Base-by-base conservation (phyloP, 2,888 invertebrate genomes). In the Siphlonurus alternatus region DNA sequence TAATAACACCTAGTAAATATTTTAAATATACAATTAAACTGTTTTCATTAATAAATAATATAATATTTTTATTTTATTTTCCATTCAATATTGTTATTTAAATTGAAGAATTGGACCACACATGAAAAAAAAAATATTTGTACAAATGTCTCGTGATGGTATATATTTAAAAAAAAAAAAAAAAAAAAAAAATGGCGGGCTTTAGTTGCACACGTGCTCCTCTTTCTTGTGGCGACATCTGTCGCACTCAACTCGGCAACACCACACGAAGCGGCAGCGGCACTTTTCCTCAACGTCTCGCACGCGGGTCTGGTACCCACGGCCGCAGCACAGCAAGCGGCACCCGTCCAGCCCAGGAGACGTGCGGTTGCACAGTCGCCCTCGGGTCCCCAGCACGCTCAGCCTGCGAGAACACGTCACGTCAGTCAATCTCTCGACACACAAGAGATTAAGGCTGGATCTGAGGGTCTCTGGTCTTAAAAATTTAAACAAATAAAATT, bases 241-340 rank as follows among this genome's bases (percentile, higher is more conserved):
- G 72, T 91, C 87, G 77, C 93, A 93, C 71, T 87, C 85, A 1
- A 93, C 93, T 68, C 85, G 82, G 76, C 93, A 93, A 77, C 93
- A 93, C 93, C 93, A 93, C 66, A 90, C 88, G 74, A 93, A 93
- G 69, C 86, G 84, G 75, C 93, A 93, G 72, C 87, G 85, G 77
- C 93, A 93, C 75, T 93, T 91, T 73, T 92, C 90, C 71, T 86
- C 86, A 66, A 90, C 88, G 71, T 90, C 88, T 53, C 86, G 80
- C 1, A 91, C 85, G 64, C 89, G 77, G 2, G 92, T 93, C 73
- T 90, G 89, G 76, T 89, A 90, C 15, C 93, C 93, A 65, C 93
- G 81, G 0, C 92, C 93, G 74, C 93, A 93, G 77, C 93, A 93
- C 63, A 93, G 81, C 56, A 93, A 78, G 18, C 87, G 82, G 74